phyloP scores from a whole-genome alignment of 2,888 invertebrate species.

The Siphonodentalium dalli region DNA sequence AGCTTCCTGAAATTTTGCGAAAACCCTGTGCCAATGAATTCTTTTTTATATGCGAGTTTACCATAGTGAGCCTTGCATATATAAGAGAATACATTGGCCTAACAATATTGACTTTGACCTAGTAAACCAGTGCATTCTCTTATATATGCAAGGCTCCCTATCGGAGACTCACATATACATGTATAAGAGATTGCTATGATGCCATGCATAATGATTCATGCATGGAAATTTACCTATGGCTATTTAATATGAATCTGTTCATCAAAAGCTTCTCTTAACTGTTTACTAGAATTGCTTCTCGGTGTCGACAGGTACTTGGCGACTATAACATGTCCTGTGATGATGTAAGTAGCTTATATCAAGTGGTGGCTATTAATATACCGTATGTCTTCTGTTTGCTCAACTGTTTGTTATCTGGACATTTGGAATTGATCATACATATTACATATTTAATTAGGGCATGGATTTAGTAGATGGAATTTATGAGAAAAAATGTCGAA shows the following conservation, averaged over 20 bases:
- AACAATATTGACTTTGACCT: too few relatives aligned
- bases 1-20: too few relatives aligned
- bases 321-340: constrained; percentile 99
- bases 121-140: too few relatives aligned
- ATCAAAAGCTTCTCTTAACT: constrained; percentile 2
- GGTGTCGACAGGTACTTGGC: constrained; percentile 86
- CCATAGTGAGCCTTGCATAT: too few relatives aligned
- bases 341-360: constrained; percentile 69
- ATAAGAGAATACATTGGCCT: too few relatives aligned
- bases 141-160: too few relatives aligned
- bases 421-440: too few relatives aligned
- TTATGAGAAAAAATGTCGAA: too few relatives aligned
- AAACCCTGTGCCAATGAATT: too few relatives aligned
- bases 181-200: background rate
- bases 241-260: background rate
- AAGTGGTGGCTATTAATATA: background rate
- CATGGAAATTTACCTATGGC: background rate
- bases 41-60: too few relatives aligned
- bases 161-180: background rate
- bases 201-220: background rate
- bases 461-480: too few relatives aligned
- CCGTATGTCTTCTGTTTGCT: background rate
- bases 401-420: background rate
- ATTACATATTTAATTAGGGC: too few relatives aligned
- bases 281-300: constrained; percentile 76